Evolutionary conservation across 1,140 invertebrate species (phyloP), one percentile per base, ranked within the genome.

Genomic region (Aethina tumida): DNA sequence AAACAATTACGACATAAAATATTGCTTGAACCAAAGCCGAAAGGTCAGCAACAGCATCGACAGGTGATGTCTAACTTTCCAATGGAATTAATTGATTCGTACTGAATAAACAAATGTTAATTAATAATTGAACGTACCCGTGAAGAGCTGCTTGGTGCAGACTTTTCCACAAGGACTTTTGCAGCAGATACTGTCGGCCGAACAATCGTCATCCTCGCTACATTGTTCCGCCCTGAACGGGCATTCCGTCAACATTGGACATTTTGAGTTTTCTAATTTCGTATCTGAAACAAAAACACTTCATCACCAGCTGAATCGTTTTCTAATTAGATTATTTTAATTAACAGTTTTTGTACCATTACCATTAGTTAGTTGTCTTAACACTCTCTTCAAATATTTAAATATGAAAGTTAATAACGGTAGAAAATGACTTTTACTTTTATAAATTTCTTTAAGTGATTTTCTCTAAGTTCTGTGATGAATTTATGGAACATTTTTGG

Each of bases 141-240:
- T 64, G 34, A 58, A 61, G 10, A 65, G 43, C 42, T 63, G 62
- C 45, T 64, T 62, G 15, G 60, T 59, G 46, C 63, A 65, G 5
- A 64, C 55, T 46, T 59, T 62, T 24, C 63, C 63, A 28, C 63
- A 65, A 15, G 61, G 56, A 50, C 62, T 64, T 25, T 60, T 56
- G 43, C 63, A 65, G 40, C 63, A 65, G 5, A 53, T 45, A 30
- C 59, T 49, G 41, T 62, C 60, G n/a, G 44, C 40, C 10, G 54
- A 47, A 36, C 63, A 65, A 35, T 65, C 62, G 17, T 50, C 45
- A 37, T 63, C 59, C 12, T 56, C 55, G 4, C 47, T 36, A 43
- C 63, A 65, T 3, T 43, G 39, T 40, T 55, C 41, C 5, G 60
- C 59, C 30, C 52, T 53, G 17, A 53, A 57, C 8, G 63, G 62